Percentiles rank a stretch among this genome's conserved stretches.
Evolutionary conservation across 2,888 invertebrate genomes (phyloP).

Genomic region (Conchocele bisecta): DNA sequence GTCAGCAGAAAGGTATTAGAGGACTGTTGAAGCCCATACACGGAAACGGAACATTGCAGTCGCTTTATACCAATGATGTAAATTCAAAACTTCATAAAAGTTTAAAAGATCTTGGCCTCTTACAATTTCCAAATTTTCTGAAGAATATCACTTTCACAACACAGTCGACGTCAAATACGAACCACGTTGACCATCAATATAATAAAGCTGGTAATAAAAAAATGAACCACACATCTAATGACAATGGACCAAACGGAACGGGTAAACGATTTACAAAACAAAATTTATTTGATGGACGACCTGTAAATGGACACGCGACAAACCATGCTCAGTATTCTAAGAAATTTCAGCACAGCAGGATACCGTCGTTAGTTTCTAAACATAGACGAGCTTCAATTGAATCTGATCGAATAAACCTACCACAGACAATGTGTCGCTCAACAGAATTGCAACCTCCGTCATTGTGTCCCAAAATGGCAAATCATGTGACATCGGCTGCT

Average conservation of each 20-base stretch:
- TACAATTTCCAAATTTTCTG: slow-evolving; percentile 39
- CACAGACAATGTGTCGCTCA: slow-evolving; percentile 53
- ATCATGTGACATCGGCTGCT: not conserved
- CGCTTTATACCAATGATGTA: slow-evolving; percentile 3
- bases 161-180: slow-evolving; percentile 11
- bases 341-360: too few relatives aligned
- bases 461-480: too few relatives aligned
- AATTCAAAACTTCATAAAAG: slow-evolving; percentile 26
- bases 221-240: slow-evolving; percentile 64
- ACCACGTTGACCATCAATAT: slow-evolving; percentile 20
- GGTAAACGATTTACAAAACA: slow-evolving; percentile 46
- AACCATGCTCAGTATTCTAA: too few relatives aligned
- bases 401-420: too few relatives aligned
- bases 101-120: slow-evolving; percentile 31
- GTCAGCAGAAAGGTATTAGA: slow-evolving; percentile 23
- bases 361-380: too few relatives aligned
- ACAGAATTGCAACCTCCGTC: too few relatives aligned
- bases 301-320: slow-evolving; percentile 51
- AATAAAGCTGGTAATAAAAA: slow-evolving; percentile 31
- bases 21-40: slow-evolving; percentile 50
- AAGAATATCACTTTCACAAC: slow-evolving; percentile 24
- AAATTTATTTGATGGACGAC: slow-evolving; percentile 28
- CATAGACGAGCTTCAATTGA: too few relatives aligned
- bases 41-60: slow-evolving; percentile 16
- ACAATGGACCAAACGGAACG: slow-evolving; percentile 49